Evolutionary conservation across 2,797 vertebrate species (phyloP).

Genomic region (Diceros bicornis): DNA sequence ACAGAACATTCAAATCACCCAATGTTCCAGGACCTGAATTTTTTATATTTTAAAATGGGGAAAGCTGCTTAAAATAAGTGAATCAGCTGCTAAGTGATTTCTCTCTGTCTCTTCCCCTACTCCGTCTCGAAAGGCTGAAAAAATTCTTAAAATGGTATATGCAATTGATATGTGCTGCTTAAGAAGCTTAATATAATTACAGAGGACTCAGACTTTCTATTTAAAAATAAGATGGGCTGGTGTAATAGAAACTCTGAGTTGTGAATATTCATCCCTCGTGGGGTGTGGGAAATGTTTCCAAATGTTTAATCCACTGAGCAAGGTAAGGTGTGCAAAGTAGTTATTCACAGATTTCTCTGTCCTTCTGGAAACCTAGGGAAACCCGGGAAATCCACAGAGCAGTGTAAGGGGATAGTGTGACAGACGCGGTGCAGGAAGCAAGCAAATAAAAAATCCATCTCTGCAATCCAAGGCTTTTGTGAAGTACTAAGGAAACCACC

Average conservation of each 20-base stretch:
- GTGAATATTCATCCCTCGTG: slow-evolving; percentile 19
- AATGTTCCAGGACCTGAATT: slow-evolving; percentile 78
- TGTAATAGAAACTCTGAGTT: slow-evolving; percentile 71
- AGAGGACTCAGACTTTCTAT: slow-evolving; percentile 79
- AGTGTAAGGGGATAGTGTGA: background rate
- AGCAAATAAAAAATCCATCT: background rate
- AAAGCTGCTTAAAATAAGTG: slow-evolving; percentile 86
- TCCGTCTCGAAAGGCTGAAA: slow-evolving; percentile 67
- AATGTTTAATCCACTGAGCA: slow-evolving; percentile 3
- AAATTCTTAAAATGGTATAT: slow-evolving; percentile 76
- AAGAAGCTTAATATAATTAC: slow-evolving; percentile 81
- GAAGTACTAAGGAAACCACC: slow-evolving; percentile 30
- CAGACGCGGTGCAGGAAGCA: background rate
- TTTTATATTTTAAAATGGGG: slow-evolving; percentile 84
- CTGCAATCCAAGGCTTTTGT: background rate
- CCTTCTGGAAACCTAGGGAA: background rate
- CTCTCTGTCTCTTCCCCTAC: slow-evolving; percentile 76
- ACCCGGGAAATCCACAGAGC: slow-evolving; percentile 12
- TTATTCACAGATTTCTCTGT: background rate
- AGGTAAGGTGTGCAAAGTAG: background rate
- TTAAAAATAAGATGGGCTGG: slow-evolving; percentile 83
- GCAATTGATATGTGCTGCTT: slow-evolving; percentile 83
- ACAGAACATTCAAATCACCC: slow-evolving; percentile 79
- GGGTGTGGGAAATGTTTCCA: slow-evolving; percentile 47
- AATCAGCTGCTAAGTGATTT: slow-evolving; percentile 82